Base-by-base conservation (phyloP, 2,113 vertebrate genomes). In the Connochaetes taurinus region DNA sequence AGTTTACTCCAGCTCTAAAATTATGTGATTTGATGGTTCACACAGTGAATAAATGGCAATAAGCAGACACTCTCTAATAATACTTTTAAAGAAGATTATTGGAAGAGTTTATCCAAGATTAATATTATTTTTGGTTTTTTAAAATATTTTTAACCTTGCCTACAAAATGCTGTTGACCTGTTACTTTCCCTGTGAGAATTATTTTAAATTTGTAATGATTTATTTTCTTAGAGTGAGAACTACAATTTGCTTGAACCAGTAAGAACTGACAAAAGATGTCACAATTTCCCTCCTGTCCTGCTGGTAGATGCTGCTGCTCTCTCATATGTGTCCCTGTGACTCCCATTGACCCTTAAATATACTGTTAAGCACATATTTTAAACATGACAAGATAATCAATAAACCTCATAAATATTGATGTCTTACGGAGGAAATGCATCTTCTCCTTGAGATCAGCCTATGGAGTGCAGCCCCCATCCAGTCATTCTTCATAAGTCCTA, bases 321-420 rank as follows among this genome's bases (percentile, higher is more conserved):
- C 53, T 90, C 57, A 23, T 55, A 83, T 76, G 62, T 98, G 95
- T 96, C 97, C 84, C 95, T 92, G 67, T 62, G 95, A 97, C 93
- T 97, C 58, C 80, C 95, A 86, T 74, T 98, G 98, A 98, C 97
- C 98, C 97, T 96, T 98, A 98, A 98, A 94, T 98, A 97, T 86
- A 98, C 95, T 87, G 96, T 96, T 98, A 98, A 98, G 93, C 96
- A 98, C 98, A 98, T 98, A 98, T 97, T 98, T 98, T 98, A 98
- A 97, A 92, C 84, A 90, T 90, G 96, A 98, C 98, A 98, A 90
- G 89, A 96, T 97, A 98, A 98, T 98, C 98, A 97, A 98, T 98
- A 98, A 98, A 86, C 52, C 97, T 97, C 97, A 98, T 98, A 97
- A 97, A 98, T 98, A 98, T 97, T 97, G 95, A 98, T 97, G 96